Base-by-base conservation (phyloP, 2,797 vertebrate species). In the Eulemur coronatus region DNA sequence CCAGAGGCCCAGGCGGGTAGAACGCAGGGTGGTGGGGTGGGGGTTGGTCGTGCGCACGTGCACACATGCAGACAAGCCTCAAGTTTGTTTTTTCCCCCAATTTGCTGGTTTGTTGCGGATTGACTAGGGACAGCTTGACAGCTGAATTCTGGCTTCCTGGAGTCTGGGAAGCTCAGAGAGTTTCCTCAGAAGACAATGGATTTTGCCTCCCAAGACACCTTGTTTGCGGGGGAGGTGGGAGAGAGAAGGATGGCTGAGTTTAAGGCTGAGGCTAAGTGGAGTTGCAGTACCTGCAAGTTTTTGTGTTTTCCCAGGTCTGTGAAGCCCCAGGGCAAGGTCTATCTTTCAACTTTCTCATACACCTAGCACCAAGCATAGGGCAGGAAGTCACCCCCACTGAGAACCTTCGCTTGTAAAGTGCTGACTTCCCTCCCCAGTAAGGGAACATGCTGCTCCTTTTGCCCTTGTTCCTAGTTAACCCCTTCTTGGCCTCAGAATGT, bases 31-130 rank as follows among this genome's bases (percentile, higher is more conserved):
- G 1, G 26, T 1, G 5, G 30, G 65, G 30, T 13, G 28, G 70
- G 41, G 28, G 5, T n/a, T 0, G 28, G 35, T 9, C 14, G 14
- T 2, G 6, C 0, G 0, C 13, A n/a, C 1, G n/a, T 1, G 9
- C 15, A 35, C 80, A 11, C 6, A 7, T 0, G 14, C 12, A 8
- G 30, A 2, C 43, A 59, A 0, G 9, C 12, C 67, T 48, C 35
- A 2, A 7, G 28, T 63, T 28, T 86, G 46, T 15, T 30, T 1
- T 20, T 28, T 26, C n/a, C 3, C 11, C 50, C 26, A 30, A 5
- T 48, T 20, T 28, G 11, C 18, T 55, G 46, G 28, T 48, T 46
- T 55, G 26, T 86, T 84, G 59, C 65, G 70, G 13, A 48, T 57
- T 82, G 38, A 12, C 22, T 72, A 72, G 84, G 89, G 52, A 67